A percentile compares a stretch with the other conserved stretches of the same genome.
phyloP scores from a whole-genome alignment of 2,888 invertebrate species.

The Oxycera nigricornis region DNA sequence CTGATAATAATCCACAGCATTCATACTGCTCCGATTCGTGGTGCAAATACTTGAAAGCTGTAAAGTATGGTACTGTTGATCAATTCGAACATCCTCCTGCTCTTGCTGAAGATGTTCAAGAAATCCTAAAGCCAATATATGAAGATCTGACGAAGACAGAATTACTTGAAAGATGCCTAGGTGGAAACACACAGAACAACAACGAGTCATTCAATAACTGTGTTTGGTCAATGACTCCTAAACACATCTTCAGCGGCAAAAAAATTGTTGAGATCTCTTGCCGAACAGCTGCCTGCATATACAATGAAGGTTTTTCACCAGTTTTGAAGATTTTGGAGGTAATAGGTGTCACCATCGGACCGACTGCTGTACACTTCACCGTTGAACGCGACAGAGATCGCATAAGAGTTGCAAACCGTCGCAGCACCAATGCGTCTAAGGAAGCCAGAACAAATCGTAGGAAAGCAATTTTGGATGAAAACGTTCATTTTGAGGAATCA shows the following conservation, averaged over 20 bases:
- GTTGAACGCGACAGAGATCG: conserved; percentile 42
- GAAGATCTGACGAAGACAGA: too few species aligned
- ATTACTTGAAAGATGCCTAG: too few species aligned
- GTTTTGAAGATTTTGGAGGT: conserved; percentile 48
- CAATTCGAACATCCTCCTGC: too few species aligned
- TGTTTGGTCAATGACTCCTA: conserved; percentile 40
- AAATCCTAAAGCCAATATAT: too few species aligned
- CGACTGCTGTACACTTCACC: conserved; percentile 41
- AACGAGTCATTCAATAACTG: background rate
- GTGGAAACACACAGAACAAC: conserved; percentile 42
- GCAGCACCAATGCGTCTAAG: conserved; percentile 45
- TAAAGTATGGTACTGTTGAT: too few species aligned
- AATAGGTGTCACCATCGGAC: conserved; percentile 37
- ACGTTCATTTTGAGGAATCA: background rate
- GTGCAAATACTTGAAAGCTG: too few species aligned
- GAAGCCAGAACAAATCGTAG: conserved; percentile 46
- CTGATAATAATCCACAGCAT: conserved; percentile 48
- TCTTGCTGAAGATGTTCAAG: too few species aligned
- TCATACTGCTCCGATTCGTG: conserved; percentile 46
- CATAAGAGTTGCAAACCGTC: conserved; percentile 42
- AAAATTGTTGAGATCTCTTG: conserved; percentile 47
- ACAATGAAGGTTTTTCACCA: conserved; percentile 48
- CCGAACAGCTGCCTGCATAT: conserved; percentile 47
- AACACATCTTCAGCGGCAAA: conserved; percentile 47
- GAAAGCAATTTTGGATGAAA: conserved; percentile 33